These are phyloP conservation scores for Drosophila formosana DNA, from an alignment of 2,888 invertebrate genomes.

Conservation along the genomic window DNA sequence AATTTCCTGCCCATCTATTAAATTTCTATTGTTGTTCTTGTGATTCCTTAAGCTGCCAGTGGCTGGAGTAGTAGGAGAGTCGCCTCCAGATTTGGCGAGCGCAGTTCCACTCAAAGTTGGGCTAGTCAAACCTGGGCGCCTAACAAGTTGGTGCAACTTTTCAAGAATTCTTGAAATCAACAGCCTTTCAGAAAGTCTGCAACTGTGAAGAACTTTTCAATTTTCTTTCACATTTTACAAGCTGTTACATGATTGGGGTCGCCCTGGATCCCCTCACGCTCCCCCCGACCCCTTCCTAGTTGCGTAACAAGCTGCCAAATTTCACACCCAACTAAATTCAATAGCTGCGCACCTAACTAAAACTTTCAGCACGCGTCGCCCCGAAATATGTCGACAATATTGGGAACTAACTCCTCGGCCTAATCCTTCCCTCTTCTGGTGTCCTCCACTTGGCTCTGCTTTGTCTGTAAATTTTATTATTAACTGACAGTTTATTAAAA, in stretches of 20 bases:
- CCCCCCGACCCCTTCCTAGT: conserved; percentile 1
- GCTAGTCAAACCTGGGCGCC: conserved; percentile 22
- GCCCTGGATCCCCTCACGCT: conserved; percentile 2
- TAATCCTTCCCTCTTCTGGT: background rate
- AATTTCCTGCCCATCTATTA: background rate
- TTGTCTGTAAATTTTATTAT: conserved; percentile 67
- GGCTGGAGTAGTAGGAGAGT: background rate
- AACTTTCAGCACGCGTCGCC: conserved; percentile 58
- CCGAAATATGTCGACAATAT: conserved; percentile 44
- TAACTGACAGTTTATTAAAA: conserved; percentile 77
- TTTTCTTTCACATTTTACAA: conserved; percentile 74
- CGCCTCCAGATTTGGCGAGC: conserved; percentile 1
- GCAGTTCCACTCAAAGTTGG: conserved; percentile 15
- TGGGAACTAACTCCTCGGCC: conserved; percentile 1
- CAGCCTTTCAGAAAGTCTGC: conserved; percentile 63
- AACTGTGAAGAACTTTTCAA: conserved; percentile 65
- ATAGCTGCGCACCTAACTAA: conserved; percentile 63
- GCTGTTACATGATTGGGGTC: conserved; percentile 78
- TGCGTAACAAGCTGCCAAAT: conserved; percentile 75
- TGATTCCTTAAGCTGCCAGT: conserved; percentile 9
- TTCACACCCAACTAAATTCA: conserved; percentile 68
- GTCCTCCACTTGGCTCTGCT: conserved; percentile 34
- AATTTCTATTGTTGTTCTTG: background rate
- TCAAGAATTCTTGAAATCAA: conserved; percentile 63
- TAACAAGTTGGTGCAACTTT: conserved; percentile 52